Base-by-base conservation (phyloP, 2,797 vertebrate species). In the Pangasius sanitwongsei region DNA sequence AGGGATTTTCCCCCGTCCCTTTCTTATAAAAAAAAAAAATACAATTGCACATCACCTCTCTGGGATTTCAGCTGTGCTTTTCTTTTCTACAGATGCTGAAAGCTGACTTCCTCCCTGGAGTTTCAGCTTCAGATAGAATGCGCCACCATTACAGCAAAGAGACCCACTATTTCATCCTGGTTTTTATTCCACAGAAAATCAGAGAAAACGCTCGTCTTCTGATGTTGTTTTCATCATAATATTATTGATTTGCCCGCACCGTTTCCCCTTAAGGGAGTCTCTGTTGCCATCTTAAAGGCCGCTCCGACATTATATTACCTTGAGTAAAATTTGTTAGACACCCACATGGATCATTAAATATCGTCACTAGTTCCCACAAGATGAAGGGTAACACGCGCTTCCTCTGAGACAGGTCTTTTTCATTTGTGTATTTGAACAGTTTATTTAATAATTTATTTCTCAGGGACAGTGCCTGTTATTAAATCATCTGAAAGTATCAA, bases 221-320 rank as follows among this genome's bases (percentile, higher is more conserved):
- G 77, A 80, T 57, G n/a, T 57, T 81, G 78, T 57, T 57, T 81
- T 57, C 31, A 34, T 57, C 28, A 53, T 81, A 81, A 81, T 57
- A 12, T 34, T 28, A 61, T 83, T 41, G 57, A 83, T 34, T 41
- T 61, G 78, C 23, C 37, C 15, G 16, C 80, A 83, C 34, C 16
- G 15, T 83, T 41, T 61, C 12, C 23, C 23, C 80, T 28, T 25
- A 15, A 61, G 20, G n/a, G n/a, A 57, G 16, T 37, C 18, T 5
- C 31, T 37, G 31, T 41, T 61, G 23, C 55, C 34, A 44, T 37
- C 4, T 61, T 82, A 61, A 41, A 28, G 20, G 23, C 31, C 12
- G 20, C 53, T 59, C 6, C 57, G 1, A 41, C 34, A 15, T 83
- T 83, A 82, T 28, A 82, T 15, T 28, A 25, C 55, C 34, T 61